Evolutionary conservation across 2,797 vertebrate species (phyloP).

Genomic region (Rhinogobio ventralis): DNA sequence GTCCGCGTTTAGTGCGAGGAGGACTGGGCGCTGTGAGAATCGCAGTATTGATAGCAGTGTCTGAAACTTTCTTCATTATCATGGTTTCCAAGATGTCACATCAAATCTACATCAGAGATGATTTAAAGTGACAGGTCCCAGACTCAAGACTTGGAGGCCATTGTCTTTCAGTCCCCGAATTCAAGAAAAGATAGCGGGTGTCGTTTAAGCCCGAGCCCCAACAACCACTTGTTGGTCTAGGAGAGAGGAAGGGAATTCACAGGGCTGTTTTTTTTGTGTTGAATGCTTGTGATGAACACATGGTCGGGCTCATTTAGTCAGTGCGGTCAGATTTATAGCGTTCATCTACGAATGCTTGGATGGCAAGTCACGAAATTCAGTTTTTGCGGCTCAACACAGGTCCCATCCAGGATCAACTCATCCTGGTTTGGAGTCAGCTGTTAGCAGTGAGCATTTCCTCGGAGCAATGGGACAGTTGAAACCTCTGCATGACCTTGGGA

Average conservation of each 20-base stretch:
- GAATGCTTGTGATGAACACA: background rate
- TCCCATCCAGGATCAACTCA: background rate
- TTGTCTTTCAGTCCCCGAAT: constrained; percentile 48
- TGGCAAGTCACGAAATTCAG: background rate
- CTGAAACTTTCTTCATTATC: constrained; percentile 52
- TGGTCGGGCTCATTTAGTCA: constrained; percentile 6
- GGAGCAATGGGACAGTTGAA: constrained; percentile 41
- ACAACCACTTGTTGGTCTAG: constrained; percentile 9
- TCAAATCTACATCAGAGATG: constrained; percentile 54
- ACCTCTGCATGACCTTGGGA: constrained; percentile 54
- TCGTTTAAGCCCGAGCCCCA: constrained; percentile 40
- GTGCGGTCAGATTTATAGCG: constrained; percentile 13
- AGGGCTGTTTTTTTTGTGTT: constrained; percentile 4
- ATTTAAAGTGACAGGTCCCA: constrained; percentile 53
- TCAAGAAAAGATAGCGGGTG: constrained; percentile 38
- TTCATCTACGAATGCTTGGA: background rate
- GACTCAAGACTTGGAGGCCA: constrained; percentile 48
- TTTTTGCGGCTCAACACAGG: constrained; percentile 4
- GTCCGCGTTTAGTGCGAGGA: background rate
- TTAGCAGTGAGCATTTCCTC: constrained; percentile 44
- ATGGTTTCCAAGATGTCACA: constrained; percentile 53
- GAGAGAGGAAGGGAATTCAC: constrained; percentile 34
- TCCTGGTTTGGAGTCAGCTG: constrained; percentile 43
- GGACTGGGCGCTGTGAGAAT: constrained; percentile 40
- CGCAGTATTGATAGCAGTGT: constrained; percentile 36